phyloP scores from a whole-genome alignment of 2,113 vertebrate species.

The Cromileptes altivelis region DNA sequence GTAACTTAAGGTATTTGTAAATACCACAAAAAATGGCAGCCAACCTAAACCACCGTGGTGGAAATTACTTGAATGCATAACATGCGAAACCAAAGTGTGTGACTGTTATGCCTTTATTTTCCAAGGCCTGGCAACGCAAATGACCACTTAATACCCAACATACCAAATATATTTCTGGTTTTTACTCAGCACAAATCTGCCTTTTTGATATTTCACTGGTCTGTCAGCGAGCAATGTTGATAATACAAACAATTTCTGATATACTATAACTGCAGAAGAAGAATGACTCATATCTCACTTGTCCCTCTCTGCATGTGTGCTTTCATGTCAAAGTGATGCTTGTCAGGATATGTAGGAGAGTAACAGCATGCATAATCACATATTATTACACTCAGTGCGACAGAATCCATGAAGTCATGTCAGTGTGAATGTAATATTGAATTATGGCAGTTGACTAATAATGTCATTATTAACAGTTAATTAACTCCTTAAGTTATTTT shows the following conservation, averaged over 20 bases:
- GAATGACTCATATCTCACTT: conserved; percentile 27
- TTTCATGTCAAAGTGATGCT: conserved; percentile 34
- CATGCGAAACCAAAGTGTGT: too few species aligned
- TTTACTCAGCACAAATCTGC: background rate
- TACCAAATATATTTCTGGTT: background rate
- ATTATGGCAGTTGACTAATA: conserved; percentile 9
- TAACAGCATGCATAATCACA: conserved; percentile 30
- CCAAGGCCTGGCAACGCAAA: background rate
- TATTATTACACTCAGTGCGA: background rate
- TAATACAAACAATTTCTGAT: conserved; percentile 9
- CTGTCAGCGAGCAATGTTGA: background rate
- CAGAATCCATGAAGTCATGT: conserved; percentile 5
- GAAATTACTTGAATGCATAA: too few species aligned
- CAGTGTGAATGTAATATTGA: conserved; percentile 3
- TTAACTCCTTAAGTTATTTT: background rate
- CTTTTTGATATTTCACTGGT: background rate
- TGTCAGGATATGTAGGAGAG: conserved; percentile 31
- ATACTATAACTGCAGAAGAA: conserved; percentile 11
- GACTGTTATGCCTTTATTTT: too few species aligned
- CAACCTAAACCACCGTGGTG: too few species aligned
- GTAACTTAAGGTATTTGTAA: too few species aligned
- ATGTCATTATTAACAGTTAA: background rate
- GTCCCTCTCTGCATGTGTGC: conserved; percentile 11
- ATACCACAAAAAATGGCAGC: too few species aligned
- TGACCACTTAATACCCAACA: background rate